Evolutionary conservation across 2,113 vertebrate genomes (phyloP), one percentile per base, ranked within the genome.

Genomic region (Potamarius usumacintae): DNA sequence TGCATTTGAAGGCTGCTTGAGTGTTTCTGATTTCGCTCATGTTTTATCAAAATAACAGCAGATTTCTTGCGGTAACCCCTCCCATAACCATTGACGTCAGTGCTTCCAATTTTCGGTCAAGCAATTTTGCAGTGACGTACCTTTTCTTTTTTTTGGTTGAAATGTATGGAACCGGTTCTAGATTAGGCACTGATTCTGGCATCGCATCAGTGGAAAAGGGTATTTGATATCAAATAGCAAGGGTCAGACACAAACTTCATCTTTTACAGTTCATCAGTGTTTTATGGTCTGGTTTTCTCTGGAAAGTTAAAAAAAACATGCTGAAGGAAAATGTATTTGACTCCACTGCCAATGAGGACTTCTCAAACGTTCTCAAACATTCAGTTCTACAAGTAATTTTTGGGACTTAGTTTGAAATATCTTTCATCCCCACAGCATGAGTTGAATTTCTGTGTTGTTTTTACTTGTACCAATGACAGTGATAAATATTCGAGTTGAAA

Each of bases 401-500:
- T n/a, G 4, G 48, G 25, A 30, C 12, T 67, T 11, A 30, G 17
- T 86, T 67, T 55, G 60, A 86, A 85, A 60, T 30, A 30, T 63
- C 74, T 65, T 86, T 34, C 18, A 86, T 60, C 74, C 74, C 60
- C 17, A 17, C 63, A 60, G 57, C 86, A 22, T 83, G 30, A 71
- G 27, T 71, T n/a, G 34, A 25, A 50, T 87, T 74, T 62, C 14
- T 62, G 67, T 30, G 15, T 18, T 82, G 30, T 50, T n/a, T 87
- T 69, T 53, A 18, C 22, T 48, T 52, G 53, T 57, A 30, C 12
- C 67, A 87, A 34, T 42, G 80, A 76, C 48, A 30, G 30, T 57
- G 55, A 60, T 87, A 87, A 87, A 87, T 83, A 80, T 86, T 62
- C 25, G 69, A 71, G 20, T 52, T 76, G 79, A 83, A 83, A 60